Percentiles rank a stretch among this genome's conserved stretches.
Conservation (phyloP, 2,797 vertebrate genomes). For the Dryobates pubescens region DNA sequence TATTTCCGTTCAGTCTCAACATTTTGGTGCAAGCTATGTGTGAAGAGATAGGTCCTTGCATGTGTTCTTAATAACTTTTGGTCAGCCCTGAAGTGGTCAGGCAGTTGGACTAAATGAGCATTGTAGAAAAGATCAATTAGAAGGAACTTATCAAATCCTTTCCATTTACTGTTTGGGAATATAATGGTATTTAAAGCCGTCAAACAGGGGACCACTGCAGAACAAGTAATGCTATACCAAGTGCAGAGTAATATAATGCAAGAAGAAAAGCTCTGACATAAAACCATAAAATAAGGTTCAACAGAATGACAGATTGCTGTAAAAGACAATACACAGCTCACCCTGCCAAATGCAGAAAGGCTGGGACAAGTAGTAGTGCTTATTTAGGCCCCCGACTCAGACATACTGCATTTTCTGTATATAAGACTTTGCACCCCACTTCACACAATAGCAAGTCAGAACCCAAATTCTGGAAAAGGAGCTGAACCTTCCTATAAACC, state of each 20-base stretch:
- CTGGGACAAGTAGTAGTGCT: not conserved
- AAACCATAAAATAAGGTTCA: not conserved
- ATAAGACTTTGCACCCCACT: not conserved
- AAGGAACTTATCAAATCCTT: not conserved
- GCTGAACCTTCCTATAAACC: not conserved
- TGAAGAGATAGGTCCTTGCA: not conserved
- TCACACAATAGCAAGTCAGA: not conserved
- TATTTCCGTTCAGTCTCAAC: not conserved
- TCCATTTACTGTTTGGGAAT: not conserved
- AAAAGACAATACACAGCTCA: not conserved
- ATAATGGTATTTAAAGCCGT: not conserved
- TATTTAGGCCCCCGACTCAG: not conserved
- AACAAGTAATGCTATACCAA: not conserved
- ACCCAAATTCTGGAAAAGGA: not conserved
- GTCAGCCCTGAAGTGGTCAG: too few relatives aligned
- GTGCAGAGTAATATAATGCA: not conserved
- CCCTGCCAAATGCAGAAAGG: not conserved
- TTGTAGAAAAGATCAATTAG: too few relatives aligned
- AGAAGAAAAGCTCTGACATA: not conserved
- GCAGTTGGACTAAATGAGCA: not conserved
- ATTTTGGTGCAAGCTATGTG: not conserved
- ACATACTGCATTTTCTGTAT: not conserved
- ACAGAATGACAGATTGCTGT: not conserved
- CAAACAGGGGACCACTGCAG: not conserved
- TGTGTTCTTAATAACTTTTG: too few relatives aligned